Percentiles rank a stretch among this genome's conserved stretches.
These are phyloP conservation scores for Drosophila buzzatii DNA, from an alignment of 2,888 invertebrate genomes.

Conservation along the genomic window DNA sequence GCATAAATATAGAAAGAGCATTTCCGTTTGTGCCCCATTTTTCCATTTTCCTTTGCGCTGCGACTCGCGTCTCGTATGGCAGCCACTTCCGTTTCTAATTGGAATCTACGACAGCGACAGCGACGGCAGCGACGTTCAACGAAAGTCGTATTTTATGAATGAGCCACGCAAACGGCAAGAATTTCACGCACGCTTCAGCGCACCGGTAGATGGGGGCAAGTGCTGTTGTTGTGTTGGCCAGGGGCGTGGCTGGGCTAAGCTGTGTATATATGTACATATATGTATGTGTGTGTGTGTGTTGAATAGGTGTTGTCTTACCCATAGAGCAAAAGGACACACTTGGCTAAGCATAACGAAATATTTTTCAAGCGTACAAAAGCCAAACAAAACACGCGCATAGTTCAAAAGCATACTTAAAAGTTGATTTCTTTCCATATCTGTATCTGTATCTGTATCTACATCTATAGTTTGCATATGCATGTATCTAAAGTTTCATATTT, in stretches of 20 bases:
- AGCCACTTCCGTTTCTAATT: slow-evolving; percentile 78
- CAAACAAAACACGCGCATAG: slow-evolving; percentile 39
- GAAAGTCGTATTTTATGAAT: slow-evolving; percentile 67
- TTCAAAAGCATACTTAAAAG: slow-evolving; percentile 36
- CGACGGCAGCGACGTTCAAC: slow-evolving; percentile 16
- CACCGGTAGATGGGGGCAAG: slow-evolving; percentile 2
- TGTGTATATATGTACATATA: background rate
- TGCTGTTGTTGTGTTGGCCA: slow-evolving; percentile 1
- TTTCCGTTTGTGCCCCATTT: slow-evolving; percentile 61
- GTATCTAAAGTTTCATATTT: slow-evolving; percentile 35
- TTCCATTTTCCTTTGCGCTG: slow-evolving; percentile 27
- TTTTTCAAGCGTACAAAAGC: slow-evolving; percentile 66
- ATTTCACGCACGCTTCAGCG: slow-evolving; percentile 76
- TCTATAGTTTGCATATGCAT: slow-evolving; percentile 14
- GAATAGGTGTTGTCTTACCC: slow-evolving; percentile 71
- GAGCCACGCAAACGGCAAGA: slow-evolving; percentile 53
- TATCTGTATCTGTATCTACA: slow-evolving; percentile 17
- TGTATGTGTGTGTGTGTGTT: background rate
- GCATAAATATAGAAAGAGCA: slow-evolving; percentile 69
- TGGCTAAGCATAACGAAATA: slow-evolving; percentile 78
- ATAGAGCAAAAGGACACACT: slow-evolving; percentile 69
- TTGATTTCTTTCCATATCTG: background rate
- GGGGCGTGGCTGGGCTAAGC: slow-evolving; percentile 9
- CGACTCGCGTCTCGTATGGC: slow-evolving; percentile 47
- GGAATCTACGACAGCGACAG: slow-evolving; percentile 30